These are phyloP conservation scores for Meleagris gallopavo DNA, from an alignment of 2,113 vertebrate species.

Conservation along the genomic window DNA sequence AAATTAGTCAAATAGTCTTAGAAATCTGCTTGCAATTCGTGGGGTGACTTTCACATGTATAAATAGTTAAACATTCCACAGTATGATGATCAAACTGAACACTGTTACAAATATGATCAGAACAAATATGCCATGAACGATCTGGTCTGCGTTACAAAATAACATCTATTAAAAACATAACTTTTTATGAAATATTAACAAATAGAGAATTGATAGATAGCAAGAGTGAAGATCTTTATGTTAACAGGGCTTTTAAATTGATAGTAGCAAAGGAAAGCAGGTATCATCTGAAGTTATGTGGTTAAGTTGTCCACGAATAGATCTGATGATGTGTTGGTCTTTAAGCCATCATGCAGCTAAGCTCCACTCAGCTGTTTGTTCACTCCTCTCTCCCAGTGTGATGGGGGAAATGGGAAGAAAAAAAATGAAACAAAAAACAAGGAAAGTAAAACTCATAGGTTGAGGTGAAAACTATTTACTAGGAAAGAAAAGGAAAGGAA, in stretches of 20 bases:
- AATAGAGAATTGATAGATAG: background rate
- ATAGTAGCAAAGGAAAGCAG: background rate
- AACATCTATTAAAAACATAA: background rate
- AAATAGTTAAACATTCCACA: background rate
- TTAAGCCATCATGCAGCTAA: too few species aligned
- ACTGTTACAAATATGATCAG: background rate
- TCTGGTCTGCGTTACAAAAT: background rate
- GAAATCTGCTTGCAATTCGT: background rate
- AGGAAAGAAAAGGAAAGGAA: too few species aligned
- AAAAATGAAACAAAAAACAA: too few species aligned
- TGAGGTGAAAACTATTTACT: too few species aligned
- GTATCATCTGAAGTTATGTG: background rate
- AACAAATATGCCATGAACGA: background rate
- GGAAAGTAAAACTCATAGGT: too few species aligned
- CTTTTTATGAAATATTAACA: background rate
- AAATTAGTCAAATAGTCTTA: constrained; percentile 36
- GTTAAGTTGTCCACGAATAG: background rate
- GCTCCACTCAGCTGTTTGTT: too few species aligned
- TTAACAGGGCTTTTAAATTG: background rate
- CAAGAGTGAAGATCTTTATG: background rate
- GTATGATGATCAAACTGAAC: background rate
- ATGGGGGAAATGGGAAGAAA: too few species aligned
- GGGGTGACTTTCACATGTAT: background rate
- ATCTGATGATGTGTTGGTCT: background rate
- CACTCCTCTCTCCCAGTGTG: too few species aligned